A percentile compares a stretch with the other conserved stretches of the same genome.
phyloP scores from a whole-genome alignment of 2,113 vertebrate species.

The Channa argus region DNA sequence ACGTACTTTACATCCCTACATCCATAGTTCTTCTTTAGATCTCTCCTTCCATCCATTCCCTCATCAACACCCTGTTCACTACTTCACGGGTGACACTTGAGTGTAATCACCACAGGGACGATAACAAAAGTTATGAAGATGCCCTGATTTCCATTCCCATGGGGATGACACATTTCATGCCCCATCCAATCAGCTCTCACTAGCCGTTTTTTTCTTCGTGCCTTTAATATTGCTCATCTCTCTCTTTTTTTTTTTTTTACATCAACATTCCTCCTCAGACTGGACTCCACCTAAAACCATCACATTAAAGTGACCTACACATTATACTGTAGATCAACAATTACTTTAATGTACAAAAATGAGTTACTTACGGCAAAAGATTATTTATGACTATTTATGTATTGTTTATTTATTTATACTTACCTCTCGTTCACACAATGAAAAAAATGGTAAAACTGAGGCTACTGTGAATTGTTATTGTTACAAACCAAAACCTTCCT shows the following conservation, averaged over 20 bases:
- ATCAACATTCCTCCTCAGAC: no score
- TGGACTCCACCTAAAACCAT: background rate
- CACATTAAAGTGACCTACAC: background rate
- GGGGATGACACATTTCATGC: no score
- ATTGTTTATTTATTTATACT: no score
- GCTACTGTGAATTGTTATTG: background rate
- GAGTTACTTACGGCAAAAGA: background rate
- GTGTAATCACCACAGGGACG: constrained; percentile 16
- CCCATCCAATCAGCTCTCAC: constrained; percentile 7
- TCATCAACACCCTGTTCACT: constrained; percentile 9
- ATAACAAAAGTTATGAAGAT: constrained; percentile 17
- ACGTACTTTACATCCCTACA: background rate
- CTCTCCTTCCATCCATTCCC: background rate
- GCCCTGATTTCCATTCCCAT: constrained; percentile 42
- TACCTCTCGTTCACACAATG: no score
- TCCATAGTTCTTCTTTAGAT: background rate
- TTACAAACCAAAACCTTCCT: background rate
- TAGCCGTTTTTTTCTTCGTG: background rate
- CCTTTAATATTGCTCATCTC: background rate
- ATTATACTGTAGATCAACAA: no score
- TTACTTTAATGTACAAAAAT: background rate
- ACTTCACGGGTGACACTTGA: background rate
- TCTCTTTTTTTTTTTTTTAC: no score
- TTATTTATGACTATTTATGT: no score
- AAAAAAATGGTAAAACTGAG: no score